A percentile compares a stretch with the other conserved stretches of the same genome.
Conservation (phyloP, 2,113 vertebrate species). For the Mystacornis crossleyi region DNA sequence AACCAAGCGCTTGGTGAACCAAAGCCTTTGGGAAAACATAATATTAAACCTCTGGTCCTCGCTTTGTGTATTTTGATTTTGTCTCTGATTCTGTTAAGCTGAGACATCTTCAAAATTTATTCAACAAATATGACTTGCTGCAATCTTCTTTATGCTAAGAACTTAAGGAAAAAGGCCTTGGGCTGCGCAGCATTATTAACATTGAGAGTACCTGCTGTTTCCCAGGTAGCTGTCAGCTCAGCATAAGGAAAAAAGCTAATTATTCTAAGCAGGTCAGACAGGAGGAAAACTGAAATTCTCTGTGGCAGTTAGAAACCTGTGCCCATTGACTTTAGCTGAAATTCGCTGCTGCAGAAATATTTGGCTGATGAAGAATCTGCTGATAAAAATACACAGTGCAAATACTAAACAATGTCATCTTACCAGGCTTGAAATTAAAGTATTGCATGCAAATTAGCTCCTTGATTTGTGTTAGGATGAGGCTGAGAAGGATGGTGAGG, state of each 20-base stretch:
- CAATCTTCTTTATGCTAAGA: constrained; percentile 19
- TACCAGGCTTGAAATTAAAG: neutral
- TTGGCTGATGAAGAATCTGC: neutral
- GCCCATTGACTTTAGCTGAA: neutral
- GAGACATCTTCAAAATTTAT: constrained; percentile 9
- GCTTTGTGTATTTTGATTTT: constrained; percentile 17
- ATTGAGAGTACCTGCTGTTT: constrained; percentile 45
- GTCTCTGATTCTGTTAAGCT: constrained; percentile 15
- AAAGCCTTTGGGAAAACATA: neutral
- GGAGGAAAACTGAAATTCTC: constrained; percentile 4
- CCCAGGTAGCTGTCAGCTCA: constrained; percentile 55
- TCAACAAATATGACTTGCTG: constrained; percentile 30
- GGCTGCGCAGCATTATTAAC: constrained; percentile 30
- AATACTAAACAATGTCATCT: constrained; percentile 12
- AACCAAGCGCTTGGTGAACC: neutral
- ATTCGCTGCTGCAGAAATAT: neutral
- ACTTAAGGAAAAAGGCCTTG: constrained; percentile 41
- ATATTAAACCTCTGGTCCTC: neutral
- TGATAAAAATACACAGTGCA: neutral
- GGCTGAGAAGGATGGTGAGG: neutral
- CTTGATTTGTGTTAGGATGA: neutral
- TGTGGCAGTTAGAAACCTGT: neutral
- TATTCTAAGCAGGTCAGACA: constrained; percentile 47
- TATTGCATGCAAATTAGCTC: neutral
- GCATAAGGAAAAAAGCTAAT: constrained; percentile 56